These are phyloP conservation scores for Pseudorectes ferrugineus DNA, from an alignment of 2,113 vertebrate genomes.

Conservation along the genomic window DNA sequence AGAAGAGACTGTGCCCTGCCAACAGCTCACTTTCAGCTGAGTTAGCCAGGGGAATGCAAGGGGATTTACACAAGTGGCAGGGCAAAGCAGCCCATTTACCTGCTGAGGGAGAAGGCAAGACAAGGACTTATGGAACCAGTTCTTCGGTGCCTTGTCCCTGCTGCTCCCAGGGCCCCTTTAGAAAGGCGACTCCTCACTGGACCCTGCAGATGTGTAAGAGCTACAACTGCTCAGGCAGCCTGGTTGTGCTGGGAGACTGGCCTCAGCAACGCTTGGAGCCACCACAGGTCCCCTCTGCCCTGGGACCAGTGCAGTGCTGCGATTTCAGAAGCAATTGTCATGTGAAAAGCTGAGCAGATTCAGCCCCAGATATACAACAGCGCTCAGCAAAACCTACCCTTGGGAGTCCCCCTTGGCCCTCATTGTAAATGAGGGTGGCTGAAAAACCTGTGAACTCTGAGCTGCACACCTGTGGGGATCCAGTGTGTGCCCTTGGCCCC, in stretches of 20 bases:
- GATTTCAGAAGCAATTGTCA: background rate
- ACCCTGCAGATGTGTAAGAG: background rate
- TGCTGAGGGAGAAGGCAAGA: background rate
- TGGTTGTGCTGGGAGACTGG: fast-evolving
- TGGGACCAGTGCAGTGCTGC: background rate
- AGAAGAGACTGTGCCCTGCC: background rate
- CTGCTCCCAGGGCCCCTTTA: fast-evolving
- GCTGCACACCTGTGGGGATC: background rate
- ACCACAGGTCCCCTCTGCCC: background rate
- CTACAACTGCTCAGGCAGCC: background rate
- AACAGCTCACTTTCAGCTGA: background rate
- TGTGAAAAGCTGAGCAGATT: background rate
- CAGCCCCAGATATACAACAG: background rate
- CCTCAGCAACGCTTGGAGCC: fast-evolving
- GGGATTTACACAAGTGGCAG: background rate
- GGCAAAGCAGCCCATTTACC: background rate
- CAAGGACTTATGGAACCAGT: background rate
- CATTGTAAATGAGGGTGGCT: background rate
- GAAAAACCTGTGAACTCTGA: background rate
- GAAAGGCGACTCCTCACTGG: background rate
- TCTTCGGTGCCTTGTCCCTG: background rate
- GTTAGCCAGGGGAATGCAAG: background rate
- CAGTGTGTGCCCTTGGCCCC: background rate
- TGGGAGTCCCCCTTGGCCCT: background rate
- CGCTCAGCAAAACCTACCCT: background rate